Evolutionary conservation across 2,888 invertebrate genomes (phyloP), one percentile per base, ranked within the genome.

Genomic region (Drosophila parthenogenetica): DNA sequence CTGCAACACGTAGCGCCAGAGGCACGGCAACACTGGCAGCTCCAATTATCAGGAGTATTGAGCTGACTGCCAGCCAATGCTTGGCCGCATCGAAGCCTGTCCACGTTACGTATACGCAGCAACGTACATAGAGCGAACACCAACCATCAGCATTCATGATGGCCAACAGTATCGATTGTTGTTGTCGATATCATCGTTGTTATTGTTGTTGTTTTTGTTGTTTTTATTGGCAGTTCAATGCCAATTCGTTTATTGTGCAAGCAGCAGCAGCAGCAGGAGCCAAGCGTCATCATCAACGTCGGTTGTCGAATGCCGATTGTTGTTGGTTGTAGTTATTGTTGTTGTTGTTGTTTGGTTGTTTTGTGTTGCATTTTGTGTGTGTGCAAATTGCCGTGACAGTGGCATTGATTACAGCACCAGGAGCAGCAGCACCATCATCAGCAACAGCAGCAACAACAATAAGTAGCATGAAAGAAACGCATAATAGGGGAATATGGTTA

Each of bases 11-110:
- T 90, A 96, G 93, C 55, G 96, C 96, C 85, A 96, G 93, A 7
- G 96, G 96, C 22, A 96, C 96, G 22, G 96, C 96, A 70, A 96
- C 96, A 85, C 96, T 96, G 58, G 96, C 96, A 69, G 96, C 95
- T 60, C 96, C 96, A 54, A 96, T 96, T 84, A 96, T 94, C 89
- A 96, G 93, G 80, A 96, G 94, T 77, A 96, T 94, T 73, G 95
- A 95, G 69, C 95, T 95, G 86, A 96, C 95, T 86, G 95, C 95
- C 92, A 95, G 95, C 95, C 96, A 96, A 80, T 96, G 96, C 74
- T 95, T 94, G 84, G 93, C 93, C 57, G 93, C 93, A 89, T 94
- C 94, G 88, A 94, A 93, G 90, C 93, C 94, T 94, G 90, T 2
- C n/a, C 42, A 53, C 37, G 54, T 73, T 62, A 73, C 69, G 68